Evolutionary conservation across 2,113 vertebrate genomes (phyloP).

Genomic region (Coptodon bakossiorum): DNA sequence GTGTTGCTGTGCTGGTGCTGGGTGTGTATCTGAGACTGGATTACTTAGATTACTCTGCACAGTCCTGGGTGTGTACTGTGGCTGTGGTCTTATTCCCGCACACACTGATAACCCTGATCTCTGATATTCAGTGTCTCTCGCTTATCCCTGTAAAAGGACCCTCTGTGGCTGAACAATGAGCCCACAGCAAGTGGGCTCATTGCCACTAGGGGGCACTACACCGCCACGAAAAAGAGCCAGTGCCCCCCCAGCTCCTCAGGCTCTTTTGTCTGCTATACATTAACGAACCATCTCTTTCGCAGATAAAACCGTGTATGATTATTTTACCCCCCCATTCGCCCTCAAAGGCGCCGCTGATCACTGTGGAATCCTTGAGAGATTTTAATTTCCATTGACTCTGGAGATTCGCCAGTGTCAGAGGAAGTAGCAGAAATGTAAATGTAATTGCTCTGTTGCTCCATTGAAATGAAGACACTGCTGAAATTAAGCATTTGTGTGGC

Average conservation of each 20-base stretch:
- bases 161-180: slow-evolving; percentile 47
- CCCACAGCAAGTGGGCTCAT: not conserved
- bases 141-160: not conserved
- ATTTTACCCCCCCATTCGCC: slow-evolving; percentile 7
- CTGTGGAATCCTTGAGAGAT: slow-evolving; percentile 31
- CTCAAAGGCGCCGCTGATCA: not conserved
- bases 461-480: slow-evolving; percentile 21
- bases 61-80: not conserved
- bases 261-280: slow-evolving; percentile 71
- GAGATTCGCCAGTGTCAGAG: slow-evolving; percentile 6
- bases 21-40: not conserved
- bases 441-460: slow-evolving; percentile 24
- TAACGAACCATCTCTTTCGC: slow-evolving; percentile 35
- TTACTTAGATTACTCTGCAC: not conserved
- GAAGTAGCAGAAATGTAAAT: slow-evolving; percentile 33
- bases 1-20: not conserved
- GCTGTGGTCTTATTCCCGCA: not conserved
- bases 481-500: not conserved
- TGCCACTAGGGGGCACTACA: slow-evolving; percentile 70
- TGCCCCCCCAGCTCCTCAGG: not conserved
- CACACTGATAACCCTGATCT: not conserved
- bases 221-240: slow-evolving; percentile 28
- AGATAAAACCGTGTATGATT: slow-evolving; percentile 56
- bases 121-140: not conserved
- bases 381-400: slow-evolving; percentile 41